These are phyloP conservation scores for Anoplolepis gracilipes DNA, from an alignment of 1,140 invertebrate species.

Conservation along the genomic window DNA sequence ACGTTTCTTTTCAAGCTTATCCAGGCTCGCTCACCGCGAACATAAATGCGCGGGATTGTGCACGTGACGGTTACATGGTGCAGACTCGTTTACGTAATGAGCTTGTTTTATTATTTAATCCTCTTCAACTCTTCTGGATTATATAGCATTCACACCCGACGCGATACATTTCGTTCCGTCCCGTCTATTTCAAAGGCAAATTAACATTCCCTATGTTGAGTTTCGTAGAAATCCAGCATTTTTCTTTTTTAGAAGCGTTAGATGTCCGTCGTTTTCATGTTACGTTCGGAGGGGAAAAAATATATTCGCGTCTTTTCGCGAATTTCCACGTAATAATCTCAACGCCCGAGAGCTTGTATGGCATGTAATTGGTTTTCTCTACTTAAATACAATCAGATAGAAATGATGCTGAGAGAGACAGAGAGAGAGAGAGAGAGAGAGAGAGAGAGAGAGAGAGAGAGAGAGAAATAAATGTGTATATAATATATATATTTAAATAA, in stretches of 20 bases:
- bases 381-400: constrained; percentile 20
- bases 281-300: background rate
- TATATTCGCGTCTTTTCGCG: background rate
- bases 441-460: too few species aligned
- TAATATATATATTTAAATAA: too few species aligned
- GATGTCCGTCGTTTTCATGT: background rate
- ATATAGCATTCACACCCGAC: constrained; percentile 50
- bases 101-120: constrained; percentile 75
- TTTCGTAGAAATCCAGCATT: background rate
- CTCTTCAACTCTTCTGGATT: constrained; percentile 70
- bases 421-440: too few species aligned
- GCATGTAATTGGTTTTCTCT: constrained; percentile 34
- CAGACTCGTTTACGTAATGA: constrained; percentile 63
- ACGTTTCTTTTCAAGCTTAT: constrained; percentile 38
- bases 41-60: constrained; percentile 24
- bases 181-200: constrained; percentile 40
- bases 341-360: background rate
- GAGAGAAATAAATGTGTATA: constrained; percentile 7
- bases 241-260: background rate
- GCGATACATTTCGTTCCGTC: background rate
- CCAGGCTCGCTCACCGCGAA: constrained; percentile 26
- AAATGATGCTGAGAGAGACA: background rate
- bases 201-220: constrained; percentile 57
- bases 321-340: constrained; percentile 28
- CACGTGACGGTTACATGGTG: background rate